Evolutionary conservation across 2,113 vertebrate species (phyloP), one percentile per base, ranked within the genome.

Genomic region (Chlorocebus sabaeus): DNA sequence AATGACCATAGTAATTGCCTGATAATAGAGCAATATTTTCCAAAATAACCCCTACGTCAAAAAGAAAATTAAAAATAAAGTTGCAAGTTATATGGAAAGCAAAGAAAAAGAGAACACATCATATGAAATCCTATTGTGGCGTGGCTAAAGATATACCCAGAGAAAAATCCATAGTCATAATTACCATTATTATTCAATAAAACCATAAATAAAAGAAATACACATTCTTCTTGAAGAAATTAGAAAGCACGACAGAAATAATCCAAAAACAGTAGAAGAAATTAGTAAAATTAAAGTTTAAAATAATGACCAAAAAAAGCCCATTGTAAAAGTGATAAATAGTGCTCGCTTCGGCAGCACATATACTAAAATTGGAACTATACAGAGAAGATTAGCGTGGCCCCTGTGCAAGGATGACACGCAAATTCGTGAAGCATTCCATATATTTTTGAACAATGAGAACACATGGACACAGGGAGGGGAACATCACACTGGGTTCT

Each of bases 61-160:
- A 95, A 59, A 82, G 38, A 48, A 94, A 92, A 94, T 50, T 90
- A 45, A 82, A 87, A 88, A 32, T 73, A 80, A 95, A 90, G 72
- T 30, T 88, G 40, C 8, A 96, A 89, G 72, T 27, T 92, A 82
- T 83, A 55, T 90, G 43, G 9, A 79, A 85, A 75, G 18, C 72
- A 92, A 89, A 88, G 55, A 78, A 80, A 89, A 92, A 16, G 79
- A 89, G 30, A 89, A 75, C 61, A 43, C 32, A 80, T 68, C 50
- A 76, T 93, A 76, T 89, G n/a, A 82, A 90, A 82, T 61, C 43
- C 18, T 43, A 57, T 76, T 22, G 22, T 22, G 27, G 27, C 22
- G 59, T 67, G 27, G n/a, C n/a, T 61, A 90, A 78, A 88, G 20
- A 52, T 82, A 8, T 94, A 92, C 32, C 52, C 40, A 86, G 23